Evolutionary conservation across 2,113 vertebrate species (phyloP).

Genomic region (Entomyzon cyanotis): DNA sequence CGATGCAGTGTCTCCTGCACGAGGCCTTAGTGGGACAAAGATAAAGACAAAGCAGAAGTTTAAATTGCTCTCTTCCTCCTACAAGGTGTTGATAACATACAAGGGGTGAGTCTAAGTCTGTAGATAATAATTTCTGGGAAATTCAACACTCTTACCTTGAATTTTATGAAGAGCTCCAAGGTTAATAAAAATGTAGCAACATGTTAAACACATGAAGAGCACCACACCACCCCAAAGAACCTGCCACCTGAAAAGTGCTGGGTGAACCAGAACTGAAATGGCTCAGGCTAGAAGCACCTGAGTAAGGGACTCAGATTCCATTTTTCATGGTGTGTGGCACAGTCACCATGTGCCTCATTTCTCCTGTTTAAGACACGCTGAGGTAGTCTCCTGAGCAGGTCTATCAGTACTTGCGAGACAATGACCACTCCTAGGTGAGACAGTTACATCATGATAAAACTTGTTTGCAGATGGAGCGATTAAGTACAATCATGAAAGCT

Average conservation of each 20-base stretch:
- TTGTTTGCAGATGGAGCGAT: neutral
- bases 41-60: neutral
- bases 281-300: neutral
- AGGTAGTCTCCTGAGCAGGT: rapidly evolving
- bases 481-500: neutral
- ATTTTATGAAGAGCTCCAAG: neutral
- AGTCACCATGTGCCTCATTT: rapidly evolving
- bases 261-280: neutral
- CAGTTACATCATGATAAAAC: neutral
- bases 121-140: neutral
- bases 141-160: neutral
- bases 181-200: neutral
- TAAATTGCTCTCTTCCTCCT: neutral
- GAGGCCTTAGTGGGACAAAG: neutral
- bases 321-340: rapidly evolving
- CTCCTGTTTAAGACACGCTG: neutral
- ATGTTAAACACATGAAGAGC: neutral
- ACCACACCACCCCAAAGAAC: neutral
- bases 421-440: neutral
- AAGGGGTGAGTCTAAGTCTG: neutral
- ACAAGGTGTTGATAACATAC: neutral
- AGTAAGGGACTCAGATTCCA: neutral
- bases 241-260: neutral
- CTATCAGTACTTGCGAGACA: rapidly evolving
- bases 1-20: neutral